Evolutionary conservation across 2,113 vertebrate species (phyloP).

Genomic region (Sialia sialis): DNA sequence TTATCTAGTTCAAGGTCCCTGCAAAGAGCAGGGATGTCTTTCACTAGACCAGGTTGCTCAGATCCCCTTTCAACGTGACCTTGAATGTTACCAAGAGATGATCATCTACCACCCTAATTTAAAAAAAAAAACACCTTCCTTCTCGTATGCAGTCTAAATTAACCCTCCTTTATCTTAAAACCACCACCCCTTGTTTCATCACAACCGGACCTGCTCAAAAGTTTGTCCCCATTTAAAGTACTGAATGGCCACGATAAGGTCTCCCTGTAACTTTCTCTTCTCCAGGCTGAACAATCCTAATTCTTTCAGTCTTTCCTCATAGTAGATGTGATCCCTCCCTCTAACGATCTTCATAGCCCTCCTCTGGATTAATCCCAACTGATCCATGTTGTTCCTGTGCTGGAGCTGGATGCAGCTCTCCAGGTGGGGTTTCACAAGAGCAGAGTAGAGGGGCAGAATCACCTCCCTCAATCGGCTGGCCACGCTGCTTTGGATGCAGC

Average conservation of each 20-base stretch:
- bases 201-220: neutral
- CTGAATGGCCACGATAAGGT: neutral
- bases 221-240: neutral
- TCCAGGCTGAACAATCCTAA: neutral
- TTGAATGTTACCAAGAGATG: neutral
- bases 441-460: fast-evolving
- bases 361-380: neutral
- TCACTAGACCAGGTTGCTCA: neutral
- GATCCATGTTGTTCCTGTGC: neutral
- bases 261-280: neutral
- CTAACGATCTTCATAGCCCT: neutral
- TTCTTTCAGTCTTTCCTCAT: neutral
- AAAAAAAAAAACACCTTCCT: neutral
- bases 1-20: neutral
- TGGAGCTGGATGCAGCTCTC: neutral
- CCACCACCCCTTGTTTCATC: neutral
- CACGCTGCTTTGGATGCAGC: neutral
- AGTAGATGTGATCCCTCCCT: neutral
- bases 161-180: neutral
- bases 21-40: neutral
- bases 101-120: no score
- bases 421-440: neutral
- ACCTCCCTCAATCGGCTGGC: neutral
- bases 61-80: neutral
- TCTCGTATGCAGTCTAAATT: neutral